Evolutionary conservation across 2,797 vertebrate genomes (phyloP), one percentile per base, ranked within the genome.

Genomic region (Falco columbarius): DNA sequence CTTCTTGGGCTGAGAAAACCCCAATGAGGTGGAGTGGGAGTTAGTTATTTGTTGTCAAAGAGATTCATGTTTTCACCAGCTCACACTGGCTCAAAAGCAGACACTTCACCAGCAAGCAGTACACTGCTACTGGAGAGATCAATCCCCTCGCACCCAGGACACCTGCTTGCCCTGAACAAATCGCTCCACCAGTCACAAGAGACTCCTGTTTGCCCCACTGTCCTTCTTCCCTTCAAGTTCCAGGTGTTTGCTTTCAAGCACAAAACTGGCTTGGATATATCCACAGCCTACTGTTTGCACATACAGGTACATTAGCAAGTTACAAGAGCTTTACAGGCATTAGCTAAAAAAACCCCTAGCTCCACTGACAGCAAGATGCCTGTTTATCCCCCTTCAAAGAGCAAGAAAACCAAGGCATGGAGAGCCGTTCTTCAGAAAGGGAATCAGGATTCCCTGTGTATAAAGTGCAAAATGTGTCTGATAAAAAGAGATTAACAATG

Each of bases 1-100:
- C 94, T 95, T 54, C 91, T 27, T 34, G 77, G 84, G 84, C 85
- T 81, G 90, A 95, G 47, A 75, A 85, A 93, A 88, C 20, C 80
- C 40, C 16, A 1, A 3, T 58, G 92, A 88, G 81, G 74, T 38
- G 32, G 77, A 90, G 92, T 81, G 70, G 79, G 94, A 86, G 86
- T 80, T 47, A 72, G 40, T 36, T 75, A 62, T 72, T 90, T 94
- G 93, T 66, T 90, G 91, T 76, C 81, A 86, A 42, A 91, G 77
- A 46, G 75, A 86, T 17, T 40, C 44, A 52, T 82, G 58, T 46
- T 83, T 56, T 67, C 82, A 52, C 47, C 84, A 93, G 22, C 73
- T 91, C 58, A 10, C 58, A 20, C 30, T 63, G 75, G 71, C 61
- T 81, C 63, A 55, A 77, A 71, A 40, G 62, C 65, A 93, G 58